These are phyloP conservation scores for Agrochola macilenta DNA, from an alignment of 2,888 invertebrate genomes.

Conservation along the genomic window DNA sequence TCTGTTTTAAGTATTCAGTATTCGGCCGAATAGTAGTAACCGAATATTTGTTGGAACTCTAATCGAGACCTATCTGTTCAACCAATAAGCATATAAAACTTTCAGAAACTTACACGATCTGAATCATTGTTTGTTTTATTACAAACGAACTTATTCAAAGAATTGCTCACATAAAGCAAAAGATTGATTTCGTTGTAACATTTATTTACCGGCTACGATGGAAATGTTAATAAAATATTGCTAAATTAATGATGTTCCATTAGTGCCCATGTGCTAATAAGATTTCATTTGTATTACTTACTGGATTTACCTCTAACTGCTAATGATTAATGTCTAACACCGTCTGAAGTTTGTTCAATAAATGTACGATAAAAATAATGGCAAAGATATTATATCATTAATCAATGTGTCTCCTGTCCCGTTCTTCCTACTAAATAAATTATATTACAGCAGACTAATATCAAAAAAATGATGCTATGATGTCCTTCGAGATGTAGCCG, in stretches of 20 bases:
- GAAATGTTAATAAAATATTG: background rate
- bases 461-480: constrained; percentile 27
- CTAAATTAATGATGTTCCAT: constrained; percentile 3
- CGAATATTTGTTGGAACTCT: background rate
- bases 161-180: background rate
- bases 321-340: constrained; percentile 14
- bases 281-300: constrained; percentile 21
- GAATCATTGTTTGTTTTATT: background rate
- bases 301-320: constrained; percentile 7
- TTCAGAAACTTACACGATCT: background rate
- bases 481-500: constrained; percentile 23
- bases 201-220: background rate
- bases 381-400: constrained; percentile 21
- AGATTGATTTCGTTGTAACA: background rate
- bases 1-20: no score
- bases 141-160: background rate
- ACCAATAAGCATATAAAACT: background rate
- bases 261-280: background rate
- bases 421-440: constrained; percentile 14
- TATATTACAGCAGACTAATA: constrained; percentile 31
- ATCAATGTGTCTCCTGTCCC: constrained; percentile 18
- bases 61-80: background rate
- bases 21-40: background rate
- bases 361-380: constrained; percentile 12
- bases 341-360: background rate